These are phyloP conservation scores for Ciona savignyi DNA, from an alignment of 23 tunicate genomes.

Conservation along the genomic window DNA sequence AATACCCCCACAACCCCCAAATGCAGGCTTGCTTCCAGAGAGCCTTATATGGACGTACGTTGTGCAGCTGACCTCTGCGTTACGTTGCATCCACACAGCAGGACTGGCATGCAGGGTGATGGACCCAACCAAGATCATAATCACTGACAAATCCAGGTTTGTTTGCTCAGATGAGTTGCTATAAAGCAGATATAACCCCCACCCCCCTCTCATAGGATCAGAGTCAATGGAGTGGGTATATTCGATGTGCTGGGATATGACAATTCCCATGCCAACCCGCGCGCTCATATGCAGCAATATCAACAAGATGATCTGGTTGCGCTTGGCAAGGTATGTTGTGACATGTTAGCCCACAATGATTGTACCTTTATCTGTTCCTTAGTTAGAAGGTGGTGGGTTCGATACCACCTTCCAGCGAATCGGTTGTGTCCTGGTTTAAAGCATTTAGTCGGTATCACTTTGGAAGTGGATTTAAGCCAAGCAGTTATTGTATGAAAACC, in stretches of 20 bases:
- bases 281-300: conserved; percentile 84
- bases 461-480: no score
- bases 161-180: no score
- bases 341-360: no score
- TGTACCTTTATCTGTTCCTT: no score
- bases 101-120: conserved; percentile 84
- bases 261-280: conserved; percentile 62
- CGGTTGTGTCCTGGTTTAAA: background rate
- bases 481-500: no score
- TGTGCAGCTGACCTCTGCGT: conserved; percentile 87
- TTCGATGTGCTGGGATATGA: conserved; percentile 80
- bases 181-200: no score
- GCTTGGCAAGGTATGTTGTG: conserved; percentile 71
- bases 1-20: no score
- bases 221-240: conserved; percentile 79
- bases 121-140: conserved; percentile 77
- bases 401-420: no score
- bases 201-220: no score
- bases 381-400: no score
- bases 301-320: conserved; percentile 92
- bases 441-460: no score
- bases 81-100: conserved; percentile 78
- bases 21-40: conserved; percentile 80
- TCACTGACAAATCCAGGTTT: conserved; percentile 87
- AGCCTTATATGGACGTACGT: conserved; percentile 91